Evolutionary conservation across 1,140 invertebrate species (phyloP), one percentile per base, ranked within the genome.

Genomic region (Eueides isabella): DNA sequence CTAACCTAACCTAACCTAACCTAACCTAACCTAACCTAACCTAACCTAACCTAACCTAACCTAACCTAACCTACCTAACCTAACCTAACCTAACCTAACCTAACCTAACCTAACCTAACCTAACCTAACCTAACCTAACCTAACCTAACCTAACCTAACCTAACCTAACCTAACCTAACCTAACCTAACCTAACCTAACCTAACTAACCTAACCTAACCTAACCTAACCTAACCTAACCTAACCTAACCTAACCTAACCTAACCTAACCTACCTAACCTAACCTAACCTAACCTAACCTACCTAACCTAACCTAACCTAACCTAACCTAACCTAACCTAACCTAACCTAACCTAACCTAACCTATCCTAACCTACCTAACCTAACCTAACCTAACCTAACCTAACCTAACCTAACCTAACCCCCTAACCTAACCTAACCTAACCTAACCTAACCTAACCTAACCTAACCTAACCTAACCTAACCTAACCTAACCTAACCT

Each of bases 31-130:
- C 78, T 75, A 76, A 78, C 75, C 74, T 87, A 84, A 87, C 83
- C 85, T 82, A 87, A 87, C 83, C 85, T 80, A 85, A 86, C 62
- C 62, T 64, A 64, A 78, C 72, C 67, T 73, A 76, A 76, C 77
- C 74, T 67, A 73, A 76, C n/a, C n/a, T n/a, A n/a, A n/a, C n/a
- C n/a, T n/a, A n/a, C n/a, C n/a, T n/a, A n/a, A n/a, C n/a, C n/a
- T 71, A 76, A 72, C 77, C 77, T 71, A 79, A 76, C 77, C 71
- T 74, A 75, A 76, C 73, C 74, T 69, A 75, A 76, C 73, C 67
- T 73, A 70, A 79, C 66, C 77, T 68, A 71, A 68, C 70, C 67
- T 68, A 75, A 68, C 66, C 72, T 72, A 74, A 74, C 72, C 72
- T 71, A 75, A 66, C 72, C 63, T 62, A 74, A 68, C 75, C 38